phyloP scores from a whole-genome alignment of 2,797 vertebrate genomes.

The Chaetophractus vellerosus region DNA sequence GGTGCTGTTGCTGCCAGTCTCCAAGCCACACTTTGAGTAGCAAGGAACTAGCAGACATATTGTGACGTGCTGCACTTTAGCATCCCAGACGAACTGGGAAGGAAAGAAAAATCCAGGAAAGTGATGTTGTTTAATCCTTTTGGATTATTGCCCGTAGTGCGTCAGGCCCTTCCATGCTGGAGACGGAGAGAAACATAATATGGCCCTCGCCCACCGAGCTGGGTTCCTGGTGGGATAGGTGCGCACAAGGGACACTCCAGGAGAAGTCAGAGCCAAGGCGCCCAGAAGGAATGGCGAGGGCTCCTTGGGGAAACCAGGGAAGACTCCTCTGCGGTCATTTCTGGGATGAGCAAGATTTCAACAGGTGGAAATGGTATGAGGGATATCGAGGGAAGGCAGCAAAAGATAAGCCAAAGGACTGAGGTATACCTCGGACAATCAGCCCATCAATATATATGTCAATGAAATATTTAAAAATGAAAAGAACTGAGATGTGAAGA shows the following conservation, averaged over 20 bases:
- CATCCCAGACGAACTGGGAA: background rate
- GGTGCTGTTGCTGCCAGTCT: background rate
- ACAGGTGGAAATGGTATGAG: background rate
- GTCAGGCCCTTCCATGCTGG: conserved; percentile 3
- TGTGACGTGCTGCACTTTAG: background rate
- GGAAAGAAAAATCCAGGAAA: background rate
- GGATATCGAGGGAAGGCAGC: background rate
- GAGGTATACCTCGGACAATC: background rate
- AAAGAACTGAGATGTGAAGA: background rate
- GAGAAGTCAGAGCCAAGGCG: background rate
- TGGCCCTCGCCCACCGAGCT: background rate
- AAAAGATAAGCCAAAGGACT: background rate
- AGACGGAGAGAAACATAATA: background rate
- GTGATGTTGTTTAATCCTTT: conserved; percentile 50
- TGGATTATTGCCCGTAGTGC: background rate
- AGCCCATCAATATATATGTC: background rate
- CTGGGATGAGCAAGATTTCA: background rate
- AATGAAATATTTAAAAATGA: background rate
- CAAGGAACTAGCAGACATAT: background rate
- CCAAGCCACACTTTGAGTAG: background rate
- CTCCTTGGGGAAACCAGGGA: conserved; percentile 3
- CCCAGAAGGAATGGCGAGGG: background rate
- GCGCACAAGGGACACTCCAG: background rate
- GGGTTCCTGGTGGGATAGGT: background rate
- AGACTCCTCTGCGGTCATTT: background rate